Conservation (phyloP, 2,113 vertebrate species). For the Eupsittula cactorum region DNA sequence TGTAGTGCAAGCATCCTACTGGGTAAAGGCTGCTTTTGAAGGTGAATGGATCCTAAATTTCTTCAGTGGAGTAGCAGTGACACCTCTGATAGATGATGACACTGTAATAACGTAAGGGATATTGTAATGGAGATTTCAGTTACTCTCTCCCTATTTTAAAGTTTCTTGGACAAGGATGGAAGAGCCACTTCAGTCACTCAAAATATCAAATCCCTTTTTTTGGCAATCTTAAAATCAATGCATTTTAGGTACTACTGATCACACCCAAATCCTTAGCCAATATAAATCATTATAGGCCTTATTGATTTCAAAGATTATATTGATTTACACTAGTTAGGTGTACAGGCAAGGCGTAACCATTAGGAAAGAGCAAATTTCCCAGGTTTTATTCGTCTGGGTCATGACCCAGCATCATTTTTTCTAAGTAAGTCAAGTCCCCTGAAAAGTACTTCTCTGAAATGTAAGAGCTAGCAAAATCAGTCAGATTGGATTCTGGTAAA, state of each 20-base stretch:
- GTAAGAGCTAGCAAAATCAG: not conserved
- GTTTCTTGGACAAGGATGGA: not conserved
- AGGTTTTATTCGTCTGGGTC: not conserved
- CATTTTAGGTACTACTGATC: not conserved
- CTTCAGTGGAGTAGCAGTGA: conserved; percentile 17
- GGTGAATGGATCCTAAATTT: not conserved
- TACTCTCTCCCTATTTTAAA: not conserved
- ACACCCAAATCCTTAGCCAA: not conserved
- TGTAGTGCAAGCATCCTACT: not conserved
- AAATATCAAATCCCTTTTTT: not conserved
- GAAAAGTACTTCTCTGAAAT: not conserved
- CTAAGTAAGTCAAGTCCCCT: not conserved
- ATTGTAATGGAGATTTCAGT: not conserved
- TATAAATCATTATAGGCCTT: not conserved
- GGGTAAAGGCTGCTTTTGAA: not conserved
- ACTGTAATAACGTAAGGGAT: not conserved
- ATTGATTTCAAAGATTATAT: not conserved
- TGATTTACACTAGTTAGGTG: not conserved
- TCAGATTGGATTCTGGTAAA: not conserved
- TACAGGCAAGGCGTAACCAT: not conserved
- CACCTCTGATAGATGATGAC: not conserved
- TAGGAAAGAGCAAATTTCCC: not conserved
- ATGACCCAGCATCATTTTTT: not conserved
- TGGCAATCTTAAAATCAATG: not conserved
- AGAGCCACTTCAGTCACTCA: not conserved